phyloP scores from a whole-genome alignment of 2,888 invertebrate species.

The Sylvicola cinctus region DNA sequence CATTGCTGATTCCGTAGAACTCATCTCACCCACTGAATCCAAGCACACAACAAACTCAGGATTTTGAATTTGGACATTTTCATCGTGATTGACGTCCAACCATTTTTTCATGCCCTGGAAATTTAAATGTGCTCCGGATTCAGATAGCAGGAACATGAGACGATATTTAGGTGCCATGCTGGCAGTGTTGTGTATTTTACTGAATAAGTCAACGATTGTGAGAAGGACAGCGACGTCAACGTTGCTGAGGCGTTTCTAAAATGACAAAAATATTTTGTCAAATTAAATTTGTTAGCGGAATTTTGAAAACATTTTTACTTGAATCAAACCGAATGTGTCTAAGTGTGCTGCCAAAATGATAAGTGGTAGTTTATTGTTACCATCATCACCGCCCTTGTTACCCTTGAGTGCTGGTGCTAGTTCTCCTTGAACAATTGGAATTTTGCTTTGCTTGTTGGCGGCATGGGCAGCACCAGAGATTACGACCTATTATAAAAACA shows the following conservation, averaged over 20 bases:
- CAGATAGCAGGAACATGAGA: slow-evolving; percentile 72
- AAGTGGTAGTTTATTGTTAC: slow-evolving; percentile 46
- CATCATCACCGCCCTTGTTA: slow-evolving; percentile 37
- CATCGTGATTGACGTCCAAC: slow-evolving; percentile 83
- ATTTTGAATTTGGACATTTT: slow-evolving; percentile 41
- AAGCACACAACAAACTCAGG: slow-evolving; percentile 78
- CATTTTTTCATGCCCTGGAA: slow-evolving; percentile 92
- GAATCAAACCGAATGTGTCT: slow-evolving; percentile 73
- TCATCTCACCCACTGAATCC: slow-evolving; percentile 49
- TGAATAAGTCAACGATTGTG: slow-evolving; percentile 73
- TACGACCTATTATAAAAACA: slow-evolving; percentile 24
- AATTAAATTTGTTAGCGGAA: slow-evolving; percentile 4
- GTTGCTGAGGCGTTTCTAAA: slow-evolving; percentile 65
- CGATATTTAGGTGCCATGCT: slow-evolving; percentile 55
- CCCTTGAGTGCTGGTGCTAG: slow-evolving; percentile 28
- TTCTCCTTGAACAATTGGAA: slow-evolving; percentile 74
- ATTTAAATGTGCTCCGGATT: slow-evolving; percentile 76
- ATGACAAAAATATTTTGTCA: slow-evolving; percentile 7
- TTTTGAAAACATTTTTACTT: slow-evolving; percentile 35
- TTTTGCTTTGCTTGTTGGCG: slow-evolving; percentile 54
- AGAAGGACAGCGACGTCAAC: slow-evolving; percentile 74
- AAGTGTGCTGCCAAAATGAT: slow-evolving; percentile 86
- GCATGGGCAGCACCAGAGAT: slow-evolving; percentile 52
- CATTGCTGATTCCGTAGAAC: slow-evolving; percentile 20
- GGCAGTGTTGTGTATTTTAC: slow-evolving; percentile 57